Percentiles rank a stretch among this genome's conserved stretches.
These are phyloP conservation scores for Uloborus diversus DNA, from an alignment of 1,140 invertebrate species.

Conservation along the genomic window DNA sequence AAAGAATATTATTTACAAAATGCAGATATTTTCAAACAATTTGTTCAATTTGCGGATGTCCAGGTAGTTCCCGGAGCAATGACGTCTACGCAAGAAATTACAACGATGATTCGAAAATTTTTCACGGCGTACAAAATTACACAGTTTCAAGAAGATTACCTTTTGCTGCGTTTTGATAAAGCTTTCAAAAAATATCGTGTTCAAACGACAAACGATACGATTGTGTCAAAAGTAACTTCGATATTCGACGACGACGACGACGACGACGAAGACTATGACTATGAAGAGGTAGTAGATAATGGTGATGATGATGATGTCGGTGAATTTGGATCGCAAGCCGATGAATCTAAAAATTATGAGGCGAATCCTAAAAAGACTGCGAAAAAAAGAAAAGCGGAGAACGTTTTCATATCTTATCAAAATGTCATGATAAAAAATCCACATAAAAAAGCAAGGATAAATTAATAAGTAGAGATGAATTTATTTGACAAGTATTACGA, in stretches of 20 bases:
- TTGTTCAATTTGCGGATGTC: constrained; percentile 3
- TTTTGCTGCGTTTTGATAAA: constrained; percentile 18
- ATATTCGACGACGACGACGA: neutral
- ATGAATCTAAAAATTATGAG: neutral
- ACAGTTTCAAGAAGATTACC: neutral
- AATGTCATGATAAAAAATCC: neutral
- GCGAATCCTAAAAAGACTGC: neutral
- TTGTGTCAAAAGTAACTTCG: neutral
- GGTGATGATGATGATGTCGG: neutral
- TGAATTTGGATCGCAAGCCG: neutral
- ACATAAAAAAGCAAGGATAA: neutral
- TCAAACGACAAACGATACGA: neutral
- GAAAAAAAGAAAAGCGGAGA: neutral
- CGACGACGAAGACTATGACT: too few species aligned
- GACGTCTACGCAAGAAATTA: constrained; percentile 12
- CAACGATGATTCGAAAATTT: constrained; percentile 18
- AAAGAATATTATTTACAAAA: neutral
- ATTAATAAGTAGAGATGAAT: neutral
- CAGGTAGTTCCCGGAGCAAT: neutral
- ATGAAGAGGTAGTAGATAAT: too few species aligned
- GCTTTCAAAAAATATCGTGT: neutral
- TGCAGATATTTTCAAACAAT: constrained; percentile 16
- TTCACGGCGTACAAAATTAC: constrained; percentile 1
- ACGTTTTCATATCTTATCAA: neutral
- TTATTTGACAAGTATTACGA: neutral